A percentile compares a stretch with the other conserved stretches of the same genome.
phyloP scores from a whole-genome alignment of 2,888 invertebrate species.

The Phortica magna region DNA sequence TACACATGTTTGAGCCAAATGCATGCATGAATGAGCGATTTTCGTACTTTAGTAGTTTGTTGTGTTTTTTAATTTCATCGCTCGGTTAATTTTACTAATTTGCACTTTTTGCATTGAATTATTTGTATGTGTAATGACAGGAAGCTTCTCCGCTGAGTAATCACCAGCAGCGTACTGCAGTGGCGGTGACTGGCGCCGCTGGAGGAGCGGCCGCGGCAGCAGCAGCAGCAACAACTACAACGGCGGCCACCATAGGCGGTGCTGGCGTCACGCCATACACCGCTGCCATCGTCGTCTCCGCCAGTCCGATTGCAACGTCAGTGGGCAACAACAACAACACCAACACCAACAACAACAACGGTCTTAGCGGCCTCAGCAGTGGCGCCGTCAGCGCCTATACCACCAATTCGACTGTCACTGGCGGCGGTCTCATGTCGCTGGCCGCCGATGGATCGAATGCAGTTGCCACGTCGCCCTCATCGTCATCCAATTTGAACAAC shows the following conservation, averaged over 20 bases:
- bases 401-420: slow-evolving; percentile 7
- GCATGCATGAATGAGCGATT: neutral
- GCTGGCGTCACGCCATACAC: slow-evolving; percentile 57
- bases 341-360: slow-evolving; percentile 38
- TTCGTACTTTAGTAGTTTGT: neutral
- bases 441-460: slow-evolving; percentile 10
- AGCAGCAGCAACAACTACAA: slow-evolving; percentile 49
- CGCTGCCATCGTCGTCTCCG: slow-evolving; percentile 52
- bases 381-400: slow-evolving; percentile 27
- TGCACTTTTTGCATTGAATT: slow-evolving; percentile 26
- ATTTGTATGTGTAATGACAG: slow-evolving; percentile 50
- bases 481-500: slow-evolving; percentile 87
- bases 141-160: slow-evolving; percentile 76
- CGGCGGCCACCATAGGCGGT: slow-evolving; percentile 42
- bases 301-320: slow-evolving; percentile 40
- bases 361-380: slow-evolving; percentile 38
- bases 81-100: slow-evolving; percentile 27
- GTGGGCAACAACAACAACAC: slow-evolving; percentile 26
- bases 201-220: slow-evolving; percentile 62
- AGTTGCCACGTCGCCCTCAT: slow-evolving; percentile 45
- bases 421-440: neutral
- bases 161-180: slow-evolving; percentile 70
- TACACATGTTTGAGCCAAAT: neutral
- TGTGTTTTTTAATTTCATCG: neutral
- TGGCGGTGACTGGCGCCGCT: slow-evolving; percentile 62